phyloP scores from a whole-genome alignment of 92 coral and sea anemone genomes.

The Epizoanthus rinbou region DNA sequence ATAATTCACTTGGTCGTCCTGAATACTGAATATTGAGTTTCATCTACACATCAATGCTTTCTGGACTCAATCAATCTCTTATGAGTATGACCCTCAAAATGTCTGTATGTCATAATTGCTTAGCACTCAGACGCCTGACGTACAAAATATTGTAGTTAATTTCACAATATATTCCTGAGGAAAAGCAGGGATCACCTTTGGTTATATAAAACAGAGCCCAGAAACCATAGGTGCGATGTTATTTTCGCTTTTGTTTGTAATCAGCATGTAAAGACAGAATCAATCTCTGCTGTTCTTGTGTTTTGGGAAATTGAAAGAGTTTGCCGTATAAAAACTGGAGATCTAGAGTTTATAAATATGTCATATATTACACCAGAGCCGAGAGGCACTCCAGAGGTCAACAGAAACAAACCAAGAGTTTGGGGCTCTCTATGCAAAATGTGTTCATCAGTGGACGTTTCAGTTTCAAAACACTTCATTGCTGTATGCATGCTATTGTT shows the following conservation, averaged over 20 bases:
- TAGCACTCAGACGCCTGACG: too few species aligned
- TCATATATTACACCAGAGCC: background rate
- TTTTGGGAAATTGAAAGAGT: background rate
- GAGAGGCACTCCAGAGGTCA: background rate
- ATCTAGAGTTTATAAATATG: background rate
- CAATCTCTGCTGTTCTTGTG: background rate
- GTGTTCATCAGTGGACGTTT: background rate
- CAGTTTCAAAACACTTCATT: background rate
- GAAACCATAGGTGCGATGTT: background rate
- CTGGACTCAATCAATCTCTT: conserved; percentile 6
- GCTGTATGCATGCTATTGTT: background rate
- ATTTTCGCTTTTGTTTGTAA: background rate
- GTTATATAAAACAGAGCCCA: too few species aligned
- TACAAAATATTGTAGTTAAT: background rate
- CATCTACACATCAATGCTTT: background rate
- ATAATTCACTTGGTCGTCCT: background rate
- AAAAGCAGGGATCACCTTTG: too few species aligned
- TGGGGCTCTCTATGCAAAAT: background rate
- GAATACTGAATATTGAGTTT: background rate
- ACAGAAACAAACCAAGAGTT: background rate
- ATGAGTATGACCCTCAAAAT: conserved; percentile 1
- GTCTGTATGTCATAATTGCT: background rate
- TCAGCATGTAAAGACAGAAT: background rate
- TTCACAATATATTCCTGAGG: background rate
- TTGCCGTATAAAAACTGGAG: background rate